Conservation (phyloP, 1,140 invertebrate species). For the Drosophila kikkawai region DNA sequence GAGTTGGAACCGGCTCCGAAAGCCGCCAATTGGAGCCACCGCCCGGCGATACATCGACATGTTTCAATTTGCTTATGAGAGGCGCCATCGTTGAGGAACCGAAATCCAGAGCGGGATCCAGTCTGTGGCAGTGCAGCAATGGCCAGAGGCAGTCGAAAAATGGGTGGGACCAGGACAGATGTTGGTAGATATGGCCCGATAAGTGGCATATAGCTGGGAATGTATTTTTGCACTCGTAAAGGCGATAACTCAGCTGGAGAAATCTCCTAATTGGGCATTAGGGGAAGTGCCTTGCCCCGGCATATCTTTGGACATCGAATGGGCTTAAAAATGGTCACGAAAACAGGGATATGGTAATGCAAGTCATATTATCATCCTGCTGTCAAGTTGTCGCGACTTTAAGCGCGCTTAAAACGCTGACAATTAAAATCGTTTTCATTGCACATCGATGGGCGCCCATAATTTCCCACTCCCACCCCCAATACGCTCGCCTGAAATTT, state of each 20-base stretch:
- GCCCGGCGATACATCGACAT: constrained; percentile 7
- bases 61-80: constrained; percentile 66
- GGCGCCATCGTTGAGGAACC: constrained; percentile 54
- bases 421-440: constrained; percentile 71
- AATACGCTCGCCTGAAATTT: constrained; percentile 71
- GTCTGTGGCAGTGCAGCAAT: constrained; percentile 31
- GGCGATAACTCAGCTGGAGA: constrained; percentile 14
- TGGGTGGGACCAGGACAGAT: constrained; percentile 33
- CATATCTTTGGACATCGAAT: too few relatives aligned
- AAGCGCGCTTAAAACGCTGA: constrained; percentile 67
- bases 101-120: constrained; percentile 13
- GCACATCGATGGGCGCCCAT: constrained; percentile 55
- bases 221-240: constrained; percentile 6
- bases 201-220: constrained; percentile 22
- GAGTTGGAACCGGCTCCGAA: constrained; percentile 30
- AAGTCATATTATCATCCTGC: constrained; percentile 10
- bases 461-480: constrained; percentile 34
- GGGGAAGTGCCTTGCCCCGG: constrained; percentile 8
- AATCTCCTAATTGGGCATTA: constrained; percentile 23
- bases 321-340: neutral
- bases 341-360: neutral
- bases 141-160: constrained; percentile 32
- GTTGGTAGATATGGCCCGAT: constrained; percentile 10
- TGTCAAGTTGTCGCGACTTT: constrained; percentile 49
- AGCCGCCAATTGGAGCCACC: constrained; percentile 33